Evolutionary conservation across 2,113 vertebrate genomes (phyloP).

Genomic region (Psittacara wagleri): DNA sequence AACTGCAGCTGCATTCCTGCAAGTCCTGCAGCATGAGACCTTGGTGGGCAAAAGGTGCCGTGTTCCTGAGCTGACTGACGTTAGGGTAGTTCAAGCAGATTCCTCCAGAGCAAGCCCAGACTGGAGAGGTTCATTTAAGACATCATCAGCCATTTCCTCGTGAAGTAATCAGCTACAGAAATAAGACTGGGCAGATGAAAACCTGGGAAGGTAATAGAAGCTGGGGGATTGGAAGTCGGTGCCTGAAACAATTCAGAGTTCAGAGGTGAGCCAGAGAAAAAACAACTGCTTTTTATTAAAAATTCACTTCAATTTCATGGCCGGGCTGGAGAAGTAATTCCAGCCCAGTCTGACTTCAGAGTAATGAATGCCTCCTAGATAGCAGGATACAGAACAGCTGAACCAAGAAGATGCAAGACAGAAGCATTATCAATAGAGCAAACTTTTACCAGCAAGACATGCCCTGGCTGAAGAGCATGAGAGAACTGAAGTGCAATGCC

Average conservation of each 20-base stretch:
- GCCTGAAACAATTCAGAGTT: slow-evolving; percentile 66
- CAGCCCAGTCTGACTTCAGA: slow-evolving; percentile 41
- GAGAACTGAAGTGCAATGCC: neutral
- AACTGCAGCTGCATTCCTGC: neutral
- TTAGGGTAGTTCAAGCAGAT: neutral
- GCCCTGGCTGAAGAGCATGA: neutral
- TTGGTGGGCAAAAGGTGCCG: neutral
- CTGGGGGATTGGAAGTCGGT: slow-evolving; percentile 31
- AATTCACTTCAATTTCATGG: slow-evolving; percentile 61
- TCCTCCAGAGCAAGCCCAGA: slow-evolving; percentile 33
- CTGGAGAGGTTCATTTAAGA: slow-evolving; percentile 11
- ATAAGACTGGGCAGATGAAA: slow-evolving; percentile 40
- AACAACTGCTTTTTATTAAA: slow-evolving; percentile 66
- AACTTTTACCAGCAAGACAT: neutral
- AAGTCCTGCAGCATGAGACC: neutral
- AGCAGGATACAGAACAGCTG: neutral
- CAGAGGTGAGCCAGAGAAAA: slow-evolving; percentile 62
- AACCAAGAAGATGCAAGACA: neutral
- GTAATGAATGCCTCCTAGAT: slow-evolving; percentile 27
- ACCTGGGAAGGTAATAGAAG: slow-evolving; percentile 48
- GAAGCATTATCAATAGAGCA: neutral
- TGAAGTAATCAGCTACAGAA: slow-evolving; percentile 28
- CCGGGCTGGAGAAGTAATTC: slow-evolving; percentile 44
- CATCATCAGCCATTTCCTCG: slow-evolving; percentile 31
- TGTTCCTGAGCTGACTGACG: neutral